Conservation (phyloP, 2,888 invertebrate species). For the Rhodophaea formosa region DNA sequence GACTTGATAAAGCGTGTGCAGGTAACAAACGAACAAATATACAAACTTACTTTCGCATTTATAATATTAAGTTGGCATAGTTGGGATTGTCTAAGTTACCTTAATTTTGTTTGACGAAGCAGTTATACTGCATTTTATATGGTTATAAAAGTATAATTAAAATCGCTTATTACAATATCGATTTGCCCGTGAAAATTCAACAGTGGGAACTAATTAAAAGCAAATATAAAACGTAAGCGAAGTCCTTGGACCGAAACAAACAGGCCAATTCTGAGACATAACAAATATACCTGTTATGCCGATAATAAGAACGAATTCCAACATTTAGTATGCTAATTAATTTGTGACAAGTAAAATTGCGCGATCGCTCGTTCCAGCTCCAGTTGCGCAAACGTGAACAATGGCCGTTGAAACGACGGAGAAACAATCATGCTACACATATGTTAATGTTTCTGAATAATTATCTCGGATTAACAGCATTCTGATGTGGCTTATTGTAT, state of each 20-base stretch:
- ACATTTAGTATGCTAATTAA: slow-evolving; percentile 49
- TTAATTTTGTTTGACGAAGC: no score
- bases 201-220: background rate
- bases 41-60: no score
- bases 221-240: slow-evolving; percentile 14
- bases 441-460: slow-evolving; percentile 3
- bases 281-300: slow-evolving; percentile 24
- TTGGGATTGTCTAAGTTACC: no score
- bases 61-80: no score
- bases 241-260: slow-evolving; percentile 21
- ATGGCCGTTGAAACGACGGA: slow-evolving; percentile 30
- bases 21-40: no score
- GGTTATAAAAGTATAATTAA: no score
- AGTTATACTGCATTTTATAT: no score
- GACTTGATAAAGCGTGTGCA: no score
- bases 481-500: background rate
- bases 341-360: slow-evolving; percentile 41
- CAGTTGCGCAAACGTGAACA: slow-evolving; percentile 43
- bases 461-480: background rate
- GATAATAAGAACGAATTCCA: slow-evolving; percentile 30
- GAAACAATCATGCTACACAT: slow-evolving; percentile 13
- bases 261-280: slow-evolving; percentile 17
- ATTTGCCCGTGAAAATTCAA: background rate
- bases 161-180: no score
- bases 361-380: slow-evolving; percentile 32